phyloP scores from a whole-genome alignment of 2,113 vertebrate species.

The Nothobranchius kuhntae region DNA sequence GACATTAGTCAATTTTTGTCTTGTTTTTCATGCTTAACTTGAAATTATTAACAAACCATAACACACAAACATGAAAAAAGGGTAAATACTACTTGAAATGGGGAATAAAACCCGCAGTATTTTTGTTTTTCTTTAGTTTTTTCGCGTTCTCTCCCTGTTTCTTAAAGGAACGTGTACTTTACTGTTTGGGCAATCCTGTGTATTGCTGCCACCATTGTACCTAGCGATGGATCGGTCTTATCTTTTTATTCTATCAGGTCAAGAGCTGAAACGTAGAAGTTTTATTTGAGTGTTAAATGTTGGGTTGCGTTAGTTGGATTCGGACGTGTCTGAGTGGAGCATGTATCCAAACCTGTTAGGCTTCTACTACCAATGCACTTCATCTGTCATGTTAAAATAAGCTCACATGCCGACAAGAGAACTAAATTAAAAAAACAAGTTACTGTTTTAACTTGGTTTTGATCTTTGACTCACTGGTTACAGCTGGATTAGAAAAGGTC shows the following conservation, averaged over 20 bases:
- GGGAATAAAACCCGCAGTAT: constrained; percentile 70
- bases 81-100: constrained; percentile 82
- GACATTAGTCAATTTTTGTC: constrained; percentile 81
- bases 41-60: constrained; percentile 68
- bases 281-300: constrained; percentile 72
- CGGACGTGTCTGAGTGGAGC: constrained; percentile 72
- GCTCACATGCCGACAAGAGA: constrained; percentile 77
- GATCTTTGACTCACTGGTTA: not conserved
- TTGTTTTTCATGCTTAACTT: constrained; percentile 78
- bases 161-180: constrained; percentile 87
- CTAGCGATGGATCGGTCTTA: constrained; percentile 66
- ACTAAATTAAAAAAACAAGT: constrained; percentile 82
- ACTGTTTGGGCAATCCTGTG: constrained; percentile 84
- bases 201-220: constrained; percentile 78
- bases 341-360: constrained; percentile 74
- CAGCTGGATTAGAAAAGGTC: too few species aligned
- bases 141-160: constrained; percentile 84
- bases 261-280: constrained; percentile 72
- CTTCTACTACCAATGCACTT: constrained; percentile 80
- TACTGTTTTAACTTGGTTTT: constrained; percentile 75
- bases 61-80: constrained; percentile 54
- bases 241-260: constrained; percentile 77
- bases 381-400: constrained; percentile 69
- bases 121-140: constrained; percentile 52
- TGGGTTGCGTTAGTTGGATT: constrained; percentile 65